phyloP scores from a whole-genome alignment of 2,797 vertebrate species.

The Eleutherodactylus coqui region DNA sequence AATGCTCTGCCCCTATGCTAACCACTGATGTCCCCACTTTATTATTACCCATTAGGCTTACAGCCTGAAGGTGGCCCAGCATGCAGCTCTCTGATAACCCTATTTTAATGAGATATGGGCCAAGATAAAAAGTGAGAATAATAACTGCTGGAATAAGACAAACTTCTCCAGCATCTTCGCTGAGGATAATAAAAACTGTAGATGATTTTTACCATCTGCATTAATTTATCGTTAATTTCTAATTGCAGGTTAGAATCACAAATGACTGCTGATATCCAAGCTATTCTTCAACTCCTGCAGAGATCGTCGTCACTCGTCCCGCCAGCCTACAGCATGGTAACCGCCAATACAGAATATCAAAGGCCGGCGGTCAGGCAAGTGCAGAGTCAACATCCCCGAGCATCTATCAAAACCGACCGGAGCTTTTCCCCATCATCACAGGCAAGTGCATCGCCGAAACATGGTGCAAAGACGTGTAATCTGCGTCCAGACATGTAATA shows the following conservation, averaged over 20 bases:
- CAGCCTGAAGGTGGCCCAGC: background rate
- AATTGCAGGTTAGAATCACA: conserved; percentile 90
- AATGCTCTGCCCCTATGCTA: too few relatives aligned
- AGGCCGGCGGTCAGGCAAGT: conserved; percentile 75
- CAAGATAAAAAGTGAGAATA: background rate
- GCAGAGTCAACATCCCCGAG: conserved; percentile 76
- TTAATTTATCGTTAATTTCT: conserved; percentile 15
- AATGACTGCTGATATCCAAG: conserved; percentile 94
- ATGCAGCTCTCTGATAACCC: background rate
- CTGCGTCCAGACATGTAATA: background rate
- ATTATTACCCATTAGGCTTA: background rate
- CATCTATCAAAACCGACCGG: conserved; percentile 81
- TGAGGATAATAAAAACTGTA: background rate
- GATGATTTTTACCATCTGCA: background rate
- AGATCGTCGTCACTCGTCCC: conserved; percentile 87
- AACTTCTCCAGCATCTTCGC: too few relatives aligned
- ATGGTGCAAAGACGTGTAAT: background rate
- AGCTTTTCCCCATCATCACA: conserved; percentile 83
- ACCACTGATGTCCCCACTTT: too few relatives aligned
- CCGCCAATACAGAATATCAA: conserved; percentile 84
- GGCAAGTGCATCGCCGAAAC: conserved; percentile 66
- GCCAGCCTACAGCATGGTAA: conserved; percentile 93
- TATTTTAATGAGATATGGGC: background rate
- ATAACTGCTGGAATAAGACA: background rate
- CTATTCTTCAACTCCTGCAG: conserved; percentile 93